Evolutionary conservation across 2,888 invertebrate genomes (phyloP).

Genomic region (Dryobotodes eremita): DNA sequence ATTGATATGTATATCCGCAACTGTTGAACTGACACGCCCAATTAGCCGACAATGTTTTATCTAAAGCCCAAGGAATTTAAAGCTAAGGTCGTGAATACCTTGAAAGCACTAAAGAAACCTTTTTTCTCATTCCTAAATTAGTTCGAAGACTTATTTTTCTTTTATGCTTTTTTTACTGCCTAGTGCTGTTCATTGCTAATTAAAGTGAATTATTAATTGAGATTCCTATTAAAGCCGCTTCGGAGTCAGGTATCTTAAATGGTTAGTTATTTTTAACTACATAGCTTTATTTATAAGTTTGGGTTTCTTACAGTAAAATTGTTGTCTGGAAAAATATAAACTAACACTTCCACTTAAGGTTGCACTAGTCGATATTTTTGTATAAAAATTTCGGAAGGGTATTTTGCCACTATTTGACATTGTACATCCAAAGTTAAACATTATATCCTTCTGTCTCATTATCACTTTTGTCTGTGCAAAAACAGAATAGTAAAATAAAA

Average conservation of each 20-base stretch:
- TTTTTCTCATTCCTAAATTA: constrained; percentile 23
- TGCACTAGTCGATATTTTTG: no score
- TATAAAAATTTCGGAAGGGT: no score
- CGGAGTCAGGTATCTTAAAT: neutral
- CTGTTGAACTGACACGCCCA: neutral
- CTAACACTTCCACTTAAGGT: neutral
- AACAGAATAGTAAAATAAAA: no score
- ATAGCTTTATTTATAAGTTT: neutral
- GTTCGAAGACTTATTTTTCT: constrained; percentile 12
- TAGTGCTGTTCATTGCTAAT: constrained; percentile 24
- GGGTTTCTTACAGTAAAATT: neutral
- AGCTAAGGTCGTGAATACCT: constrained; percentile 22
- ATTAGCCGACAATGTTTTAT: constrained; percentile 30
- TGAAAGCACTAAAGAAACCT: constrained; percentile 11
- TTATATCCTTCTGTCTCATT: no score
- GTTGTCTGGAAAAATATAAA: neutral
- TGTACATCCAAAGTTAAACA: no score
- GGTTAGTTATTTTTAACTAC: neutral
- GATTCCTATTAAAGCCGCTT: constrained; percentile 11
- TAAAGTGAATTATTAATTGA: constrained; percentile 32
- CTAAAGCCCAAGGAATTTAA: constrained; percentile 11
- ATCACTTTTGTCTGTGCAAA: no score
- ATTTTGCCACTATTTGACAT: no score
- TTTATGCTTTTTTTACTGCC: constrained; percentile 30
- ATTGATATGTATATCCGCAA: neutral